A percentile compares a stretch with the other conserved stretches of the same genome.
These are phyloP conservation scores for Conopomorpha cramerella DNA, from an alignment of 1,140 invertebrate genomes.

Conservation along the genomic window DNA sequence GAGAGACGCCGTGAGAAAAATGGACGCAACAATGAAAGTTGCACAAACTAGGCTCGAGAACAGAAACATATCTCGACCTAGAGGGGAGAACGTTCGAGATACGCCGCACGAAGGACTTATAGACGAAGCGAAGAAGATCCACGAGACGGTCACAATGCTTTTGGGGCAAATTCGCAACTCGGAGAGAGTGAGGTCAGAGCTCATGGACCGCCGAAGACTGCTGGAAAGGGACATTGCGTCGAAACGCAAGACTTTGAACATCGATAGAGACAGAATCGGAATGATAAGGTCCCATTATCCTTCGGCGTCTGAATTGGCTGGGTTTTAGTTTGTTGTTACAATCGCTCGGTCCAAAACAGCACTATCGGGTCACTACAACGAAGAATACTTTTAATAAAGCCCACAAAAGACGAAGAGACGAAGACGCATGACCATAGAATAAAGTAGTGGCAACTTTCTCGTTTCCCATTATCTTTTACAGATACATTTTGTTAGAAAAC, in stretches of 20 bases:
- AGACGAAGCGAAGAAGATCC: conserved; percentile 72
- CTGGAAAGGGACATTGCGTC: conserved; percentile 74
- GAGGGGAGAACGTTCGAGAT: conserved; percentile 75
- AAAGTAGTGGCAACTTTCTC: too few species aligned
- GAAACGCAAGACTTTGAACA: conserved; percentile 72
- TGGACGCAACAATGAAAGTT: conserved; percentile 75
- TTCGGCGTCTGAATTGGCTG: conserved; percentile 67
- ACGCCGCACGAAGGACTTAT: conserved; percentile 71
- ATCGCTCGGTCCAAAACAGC: not conserved
- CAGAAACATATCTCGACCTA: conserved; percentile 64
- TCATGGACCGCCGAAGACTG: conserved; percentile 63
- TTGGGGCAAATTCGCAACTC: conserved; percentile 50
- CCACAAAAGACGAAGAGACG: too few species aligned
- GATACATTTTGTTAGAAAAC: too few species aligned
- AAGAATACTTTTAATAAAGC: too few species aligned
- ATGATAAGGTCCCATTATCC: conserved; percentile 71
- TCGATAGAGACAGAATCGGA: conserved; percentile 71
- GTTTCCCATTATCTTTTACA: too few species aligned
- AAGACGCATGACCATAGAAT: too few species aligned
- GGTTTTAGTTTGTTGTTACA: conserved; percentile 21
- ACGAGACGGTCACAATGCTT: conserved; percentile 67
- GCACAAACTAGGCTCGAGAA: conserved; percentile 79
- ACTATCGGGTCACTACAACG: too few species aligned
- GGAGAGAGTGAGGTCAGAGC: conserved; percentile 62
- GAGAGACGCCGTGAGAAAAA: conserved; percentile 63